phyloP scores from a whole-genome alignment of 2,797 vertebrate genomes.

The Peromyscus aztecus region DNA sequence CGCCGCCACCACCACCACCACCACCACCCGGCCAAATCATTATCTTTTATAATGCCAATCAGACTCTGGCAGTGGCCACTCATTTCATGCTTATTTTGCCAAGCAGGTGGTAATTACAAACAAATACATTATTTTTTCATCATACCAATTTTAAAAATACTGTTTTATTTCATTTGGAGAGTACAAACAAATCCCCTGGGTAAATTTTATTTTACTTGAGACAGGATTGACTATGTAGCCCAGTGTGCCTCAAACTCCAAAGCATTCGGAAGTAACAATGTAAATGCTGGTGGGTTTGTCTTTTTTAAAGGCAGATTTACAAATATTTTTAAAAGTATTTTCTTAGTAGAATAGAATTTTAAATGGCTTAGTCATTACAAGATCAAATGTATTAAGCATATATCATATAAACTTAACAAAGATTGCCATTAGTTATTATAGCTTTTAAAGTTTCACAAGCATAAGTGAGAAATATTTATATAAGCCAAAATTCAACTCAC shows the following conservation, averaged over 20 bases:
- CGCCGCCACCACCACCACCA: no score
- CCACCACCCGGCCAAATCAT: not conserved
- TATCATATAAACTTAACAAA: slow-evolving; percentile 12
- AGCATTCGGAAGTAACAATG: not conserved
- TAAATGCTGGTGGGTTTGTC: not conserved
- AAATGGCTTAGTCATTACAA: slow-evolving; percentile 6
- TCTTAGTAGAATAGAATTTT: not conserved
- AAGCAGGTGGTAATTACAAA: not conserved
- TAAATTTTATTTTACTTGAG: slow-evolving; percentile 15
- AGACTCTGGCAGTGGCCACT: slow-evolving; percentile 62
- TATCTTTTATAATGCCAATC: slow-evolving; percentile 41
- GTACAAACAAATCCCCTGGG: not conserved
- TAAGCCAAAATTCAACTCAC: not conserved
- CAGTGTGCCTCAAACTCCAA: not conserved
- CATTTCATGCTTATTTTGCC: not conserved
- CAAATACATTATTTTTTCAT: not conserved
- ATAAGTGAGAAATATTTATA: not conserved
- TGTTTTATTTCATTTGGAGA: slow-evolving; percentile 15
- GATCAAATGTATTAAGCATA: not conserved
- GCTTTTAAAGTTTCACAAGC: slow-evolving; percentile 14
- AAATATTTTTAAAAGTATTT: not conserved
- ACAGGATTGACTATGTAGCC: not conserved
- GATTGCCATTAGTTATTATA: not conserved
- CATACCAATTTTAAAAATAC: not conserved
- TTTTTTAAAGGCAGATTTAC: not conserved